Conservation (phyloP, 35 echinoderm and acorn worm species). For the Diadema setosum region DNA sequence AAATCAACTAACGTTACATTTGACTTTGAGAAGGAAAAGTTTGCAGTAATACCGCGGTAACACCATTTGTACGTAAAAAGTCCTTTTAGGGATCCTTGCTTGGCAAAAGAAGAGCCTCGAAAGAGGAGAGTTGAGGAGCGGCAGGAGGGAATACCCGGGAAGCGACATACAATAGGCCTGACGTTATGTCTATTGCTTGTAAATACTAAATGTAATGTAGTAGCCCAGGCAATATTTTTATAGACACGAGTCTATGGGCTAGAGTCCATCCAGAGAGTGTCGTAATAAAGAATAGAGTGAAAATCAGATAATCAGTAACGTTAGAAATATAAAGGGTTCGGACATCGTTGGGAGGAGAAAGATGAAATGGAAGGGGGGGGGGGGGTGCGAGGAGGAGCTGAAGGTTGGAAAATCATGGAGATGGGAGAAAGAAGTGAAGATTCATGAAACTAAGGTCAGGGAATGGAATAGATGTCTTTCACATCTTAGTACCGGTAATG, state of each 20-base stretch:
- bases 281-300: neutral
- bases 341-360: neutral
- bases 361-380: neutral
- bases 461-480: too few relatives aligned
- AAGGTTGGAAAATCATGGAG: neutral
- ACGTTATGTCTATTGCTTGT: too few relatives aligned
- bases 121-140: too few relatives aligned
- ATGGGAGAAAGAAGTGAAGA: neutral
- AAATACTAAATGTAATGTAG: too few relatives aligned
- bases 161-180: too few relatives aligned
- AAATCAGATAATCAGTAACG: neutral
- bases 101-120: too few relatives aligned
- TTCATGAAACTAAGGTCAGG: neutral
- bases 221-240: too few relatives aligned
- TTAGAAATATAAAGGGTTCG: neutral
- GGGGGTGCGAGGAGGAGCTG: neutral
- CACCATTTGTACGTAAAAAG: too few relatives aligned
- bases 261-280: neutral
- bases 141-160: too few relatives aligned
- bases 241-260: neutral
- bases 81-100: too few relatives aligned
- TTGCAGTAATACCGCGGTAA: too few relatives aligned
- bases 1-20: neutral
- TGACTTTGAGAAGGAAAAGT: neutral
- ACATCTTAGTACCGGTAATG: too few relatives aligned